phyloP scores from a whole-genome alignment of 2,113 vertebrate genomes.

The Rana temporaria region DNA sequence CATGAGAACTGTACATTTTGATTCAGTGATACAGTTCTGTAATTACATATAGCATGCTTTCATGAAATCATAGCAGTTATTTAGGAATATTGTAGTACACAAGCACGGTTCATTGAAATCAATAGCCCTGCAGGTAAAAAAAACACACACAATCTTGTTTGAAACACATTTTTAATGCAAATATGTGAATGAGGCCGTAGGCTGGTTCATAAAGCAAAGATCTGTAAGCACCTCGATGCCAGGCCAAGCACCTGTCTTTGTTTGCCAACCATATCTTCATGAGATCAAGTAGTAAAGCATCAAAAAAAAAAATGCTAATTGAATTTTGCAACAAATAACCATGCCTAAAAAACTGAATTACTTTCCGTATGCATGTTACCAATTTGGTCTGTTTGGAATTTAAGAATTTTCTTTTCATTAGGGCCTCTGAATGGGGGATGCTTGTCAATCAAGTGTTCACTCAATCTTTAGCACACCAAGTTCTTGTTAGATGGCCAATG shows the following conservation, averaged over 20 bases:
- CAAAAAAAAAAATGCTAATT: neutral
- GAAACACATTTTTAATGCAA: no score
- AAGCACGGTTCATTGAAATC: no score
- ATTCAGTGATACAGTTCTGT: no score
- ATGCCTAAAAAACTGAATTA: constrained; percentile 8
- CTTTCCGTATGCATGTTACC: constrained; percentile 6
- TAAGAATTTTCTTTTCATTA: constrained; percentile 22
- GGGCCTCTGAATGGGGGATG: constrained; percentile 35
- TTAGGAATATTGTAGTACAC: no score
- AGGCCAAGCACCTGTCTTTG: neutral
- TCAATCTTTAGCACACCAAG: constrained; percentile 42
- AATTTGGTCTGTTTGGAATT: constrained; percentile 37
- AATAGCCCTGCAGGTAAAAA: no score
- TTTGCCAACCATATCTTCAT: neutral
- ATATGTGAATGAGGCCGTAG: no score
- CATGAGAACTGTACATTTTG: no score
- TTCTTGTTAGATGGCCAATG: constrained; percentile 31
- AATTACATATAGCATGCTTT: no score
- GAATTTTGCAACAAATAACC: neutral
- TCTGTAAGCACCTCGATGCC: no score
- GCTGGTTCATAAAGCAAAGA: no score
- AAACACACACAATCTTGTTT: no score
- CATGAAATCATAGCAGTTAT: no score
- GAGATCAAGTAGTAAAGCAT: neutral
- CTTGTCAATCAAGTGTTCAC: constrained; percentile 35